phyloP scores from a whole-genome alignment of 2,797 vertebrate species.

The Platalea minor region DNA sequence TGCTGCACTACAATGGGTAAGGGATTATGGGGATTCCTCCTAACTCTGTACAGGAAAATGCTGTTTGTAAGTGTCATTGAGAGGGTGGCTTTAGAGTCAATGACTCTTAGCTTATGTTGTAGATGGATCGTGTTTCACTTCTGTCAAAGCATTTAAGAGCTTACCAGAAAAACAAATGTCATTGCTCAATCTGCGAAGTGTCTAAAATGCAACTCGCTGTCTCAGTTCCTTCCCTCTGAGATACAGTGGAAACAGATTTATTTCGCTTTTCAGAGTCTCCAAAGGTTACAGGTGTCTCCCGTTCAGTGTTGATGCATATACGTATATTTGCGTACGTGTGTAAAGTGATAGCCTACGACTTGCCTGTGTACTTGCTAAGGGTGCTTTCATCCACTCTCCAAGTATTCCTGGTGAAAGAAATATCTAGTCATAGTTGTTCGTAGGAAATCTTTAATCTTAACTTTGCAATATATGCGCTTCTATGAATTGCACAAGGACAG shows the following conservation, averaged over 20 bases:
- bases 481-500: background rate
- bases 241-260: background rate
- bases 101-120: constrained; percentile 6
- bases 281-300: background rate
- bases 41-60: constrained; percentile 6
- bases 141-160: constrained; percentile 44
- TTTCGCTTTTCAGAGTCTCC: background rate
- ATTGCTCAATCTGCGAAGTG: constrained; percentile 40
- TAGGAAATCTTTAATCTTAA: background rate
- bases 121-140: constrained; percentile 46
- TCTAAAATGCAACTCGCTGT: background rate
- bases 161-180: constrained; percentile 58
- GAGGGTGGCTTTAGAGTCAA: background rate
- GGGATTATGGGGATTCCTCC: background rate
- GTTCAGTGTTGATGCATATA: background rate
- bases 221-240: constrained; percentile 33
- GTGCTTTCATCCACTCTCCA: background rate
- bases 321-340: background rate
- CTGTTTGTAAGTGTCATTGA: constrained; percentile 7
- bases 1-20: fast-evolving
- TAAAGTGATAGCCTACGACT: background rate
- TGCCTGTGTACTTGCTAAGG: background rate
- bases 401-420: background rate
- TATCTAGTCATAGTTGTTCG: background rate
- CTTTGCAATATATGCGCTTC: background rate